Percentiles rank a stretch among this genome's conserved stretches.
phyloP scores from a whole-genome alignment of 2,797 vertebrate genomes.

The Enteromius radiatus region DNA sequence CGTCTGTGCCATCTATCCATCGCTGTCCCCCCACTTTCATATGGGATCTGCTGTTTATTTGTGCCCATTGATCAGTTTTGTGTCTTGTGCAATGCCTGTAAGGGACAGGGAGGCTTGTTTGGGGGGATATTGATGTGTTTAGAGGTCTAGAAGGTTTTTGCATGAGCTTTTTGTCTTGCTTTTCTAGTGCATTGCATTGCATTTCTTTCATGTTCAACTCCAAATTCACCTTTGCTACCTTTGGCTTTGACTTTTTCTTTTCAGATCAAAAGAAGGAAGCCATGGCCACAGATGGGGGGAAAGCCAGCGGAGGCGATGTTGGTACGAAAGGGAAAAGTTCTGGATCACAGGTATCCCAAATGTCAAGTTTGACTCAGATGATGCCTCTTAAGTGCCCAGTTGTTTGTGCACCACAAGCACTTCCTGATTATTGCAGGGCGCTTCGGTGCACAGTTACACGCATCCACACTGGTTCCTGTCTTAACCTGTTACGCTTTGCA shows the following conservation, averaged over 20 bases:
- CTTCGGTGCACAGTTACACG: slow-evolving; percentile 1
- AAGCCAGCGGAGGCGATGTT: slow-evolving; percentile 88
- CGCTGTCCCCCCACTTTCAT: slow-evolving; percentile 59
- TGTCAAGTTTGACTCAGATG: background rate
- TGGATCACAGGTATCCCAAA: slow-evolving; percentile 89
- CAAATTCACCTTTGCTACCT: background rate
- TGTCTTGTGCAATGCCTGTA: slow-evolving; percentile 46
- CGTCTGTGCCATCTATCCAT: slow-evolving; percentile 64
- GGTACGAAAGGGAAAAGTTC: slow-evolving; percentile 93
- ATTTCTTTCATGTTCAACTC: background rate
- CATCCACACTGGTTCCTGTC: slow-evolving; percentile 7
- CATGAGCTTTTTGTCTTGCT: slow-evolving; percentile 44
- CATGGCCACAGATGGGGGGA: slow-evolving; percentile 97
- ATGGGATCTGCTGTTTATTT: slow-evolving; percentile 68
- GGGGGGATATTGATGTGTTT: slow-evolving; percentile 64
- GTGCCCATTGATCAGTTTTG: slow-evolving; percentile 78
- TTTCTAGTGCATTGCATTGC: background rate
- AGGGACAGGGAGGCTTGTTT: slow-evolving; percentile 59
- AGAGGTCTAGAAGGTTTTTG: background rate
- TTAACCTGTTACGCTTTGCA: slow-evolving; percentile 6
- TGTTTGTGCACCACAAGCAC: slow-evolving; percentile 57
- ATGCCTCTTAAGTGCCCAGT: background rate
- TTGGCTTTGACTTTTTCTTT: slow-evolving; percentile 59
- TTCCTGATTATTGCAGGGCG: slow-evolving; percentile 71
- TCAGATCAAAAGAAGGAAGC: slow-evolving; percentile 97